phyloP scores from a whole-genome alignment of 2,797 vertebrate species.

The Simalia tracyae region DNA sequence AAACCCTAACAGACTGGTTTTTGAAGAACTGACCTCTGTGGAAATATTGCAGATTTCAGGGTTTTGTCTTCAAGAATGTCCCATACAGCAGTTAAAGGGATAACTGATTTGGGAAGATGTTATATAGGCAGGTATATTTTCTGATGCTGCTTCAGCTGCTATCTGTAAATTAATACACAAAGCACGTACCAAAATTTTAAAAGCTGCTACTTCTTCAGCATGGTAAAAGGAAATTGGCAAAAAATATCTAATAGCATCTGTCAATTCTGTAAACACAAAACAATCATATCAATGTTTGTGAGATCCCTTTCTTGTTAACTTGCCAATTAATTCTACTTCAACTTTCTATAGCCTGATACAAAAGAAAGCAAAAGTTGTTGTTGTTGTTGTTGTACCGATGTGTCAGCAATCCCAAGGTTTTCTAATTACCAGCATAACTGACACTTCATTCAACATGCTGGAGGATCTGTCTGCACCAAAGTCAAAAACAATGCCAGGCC shows the following conservation, averaged over 20 bases:
- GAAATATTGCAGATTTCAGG: neutral
- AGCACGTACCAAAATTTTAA: neutral
- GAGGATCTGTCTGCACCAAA: neutral
- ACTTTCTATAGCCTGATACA: neutral
- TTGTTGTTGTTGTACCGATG: neutral
- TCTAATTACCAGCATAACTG: neutral
- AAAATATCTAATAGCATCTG: no score
- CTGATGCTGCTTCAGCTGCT: neutral
- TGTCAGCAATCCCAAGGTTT: neutral
- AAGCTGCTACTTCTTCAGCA: neutral
- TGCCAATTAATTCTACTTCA: neutral
- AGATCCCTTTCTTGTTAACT: neutral
- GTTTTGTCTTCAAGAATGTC: neutral
- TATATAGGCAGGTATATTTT: neutral
- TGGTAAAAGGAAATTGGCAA: neutral
- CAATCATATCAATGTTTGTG: no score
- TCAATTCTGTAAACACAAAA: neutral
- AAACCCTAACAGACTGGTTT: neutral
- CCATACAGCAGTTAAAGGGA: neutral
- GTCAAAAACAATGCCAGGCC: constrained; percentile 4
- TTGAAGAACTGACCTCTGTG: neutral
- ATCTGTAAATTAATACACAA: neutral
- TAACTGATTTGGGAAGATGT: neutral
- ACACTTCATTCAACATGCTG: neutral
- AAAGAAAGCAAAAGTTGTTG: neutral